Evolutionary conservation across 2,888 invertebrate species (phyloP), one percentile per base, ranked within the genome.

Genomic region (Clivina fossor): DNA sequence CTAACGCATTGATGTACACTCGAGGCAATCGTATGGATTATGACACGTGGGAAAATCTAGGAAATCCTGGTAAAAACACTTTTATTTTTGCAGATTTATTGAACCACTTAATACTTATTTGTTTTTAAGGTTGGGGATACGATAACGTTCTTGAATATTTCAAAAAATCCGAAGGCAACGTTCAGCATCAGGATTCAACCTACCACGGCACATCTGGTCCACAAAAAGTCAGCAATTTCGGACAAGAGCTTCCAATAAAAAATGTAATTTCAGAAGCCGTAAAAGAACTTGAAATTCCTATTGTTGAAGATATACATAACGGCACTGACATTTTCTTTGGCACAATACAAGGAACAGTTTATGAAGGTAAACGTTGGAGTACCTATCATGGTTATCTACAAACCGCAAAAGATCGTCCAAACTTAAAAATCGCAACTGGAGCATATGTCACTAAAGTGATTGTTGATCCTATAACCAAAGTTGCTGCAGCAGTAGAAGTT

Each of bases 1-100:
- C 82, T 2, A 85, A 85, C 68, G 80, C 73, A 9, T 81, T 85
- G 82, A 53, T 82, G 0, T 80, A 85, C 64, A 66, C 81, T 0
- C 72, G 80, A 1, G 85, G 85, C 0, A 81, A 81, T 68, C 75
- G 78, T 1, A 64, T 65, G 1, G 85, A 86, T 65, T 86, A 77
- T 61, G 80, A 86, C 63, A 64, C 71, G 0, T 86, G 86, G 86
- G 74, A 76, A 7, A 61, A 64, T 0, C 26, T 75, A 28, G 86
- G 85, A 0, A 83, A 80, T 61, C 58, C 66, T 0, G 80, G 80
- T 37, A 37, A 15, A 2, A 9, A 13, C n/a, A n/a, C n/a, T n/a
- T n/a, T n/a, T n/a, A n/a, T n/a, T n/a, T n/a, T n/a, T n/a, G n/a
- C n/a, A n/a, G n/a, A n/a, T n/a, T n/a, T n/a, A n/a, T n/a, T n/a